Evolutionary conservation across 2,797 vertebrate genomes (phyloP), one percentile per base, ranked within the genome.

Genomic region (Alca torda): DNA sequence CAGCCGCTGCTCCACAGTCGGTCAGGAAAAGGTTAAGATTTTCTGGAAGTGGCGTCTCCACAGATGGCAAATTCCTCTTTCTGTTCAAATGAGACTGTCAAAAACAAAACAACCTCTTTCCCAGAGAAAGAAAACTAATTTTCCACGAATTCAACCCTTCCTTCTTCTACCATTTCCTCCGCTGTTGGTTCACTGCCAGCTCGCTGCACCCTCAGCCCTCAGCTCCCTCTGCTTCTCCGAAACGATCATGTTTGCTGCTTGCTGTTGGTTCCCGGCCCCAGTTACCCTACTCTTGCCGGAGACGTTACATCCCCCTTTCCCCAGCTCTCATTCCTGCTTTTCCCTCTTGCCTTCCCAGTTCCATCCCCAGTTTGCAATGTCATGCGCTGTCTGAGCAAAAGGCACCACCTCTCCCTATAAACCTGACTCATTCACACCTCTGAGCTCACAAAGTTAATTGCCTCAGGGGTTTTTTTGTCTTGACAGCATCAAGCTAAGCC

Each of bases 41-140:
- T 94, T 95, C 93, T 95, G 93, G 75, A 96, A 95, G 64, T 94
- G 81, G 67, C 2, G 9, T 89, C 75, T 95, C 92, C 93, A 85
- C 92, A 95, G 94, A 94, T 94, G 94, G 86, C 90, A 94, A 92
- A 95, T 97, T 96, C 90, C 89, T 89, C 95, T 96, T 97, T 95
- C 90, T 95, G 81, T 95, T 97, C 92, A 95, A 94, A 87, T 84
- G 76, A 95, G 86, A 89, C 90, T 68, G 63, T 95, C 91, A 95
- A 72, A 96, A 95, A 3, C 91, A 96, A 94, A 96, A 80, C 88
- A 94, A 83, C 74, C 41, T 90, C 83, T 94, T 96, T 95, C 90
- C 88, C 95, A 95, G 91, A 90, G 90, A 96, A 95, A 87, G 68
- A 95, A 96, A 96, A 94, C 70, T 89, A 53, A 70, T 94, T 95